Percentiles rank a stretch among this genome's conserved stretches.
Conservation (phyloP, 2,888 invertebrate species). For the Andrena camellia region DNA sequence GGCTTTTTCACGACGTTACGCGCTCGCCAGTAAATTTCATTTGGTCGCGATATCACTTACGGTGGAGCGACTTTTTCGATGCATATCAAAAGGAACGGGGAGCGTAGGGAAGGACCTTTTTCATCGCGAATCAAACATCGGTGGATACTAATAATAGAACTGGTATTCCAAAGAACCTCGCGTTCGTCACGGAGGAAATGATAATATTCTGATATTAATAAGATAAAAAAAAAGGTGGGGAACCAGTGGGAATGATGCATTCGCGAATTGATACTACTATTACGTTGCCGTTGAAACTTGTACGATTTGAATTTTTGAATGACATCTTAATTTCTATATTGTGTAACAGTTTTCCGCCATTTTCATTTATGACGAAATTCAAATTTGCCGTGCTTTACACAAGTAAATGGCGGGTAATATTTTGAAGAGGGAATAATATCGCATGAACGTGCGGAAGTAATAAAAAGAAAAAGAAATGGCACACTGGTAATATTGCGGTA, state of each 20-base stretch:
- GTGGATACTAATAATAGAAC: slow-evolving; percentile 56
- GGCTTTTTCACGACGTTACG: slow-evolving; percentile 32
- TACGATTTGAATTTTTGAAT: no score
- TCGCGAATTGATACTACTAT: not conserved
- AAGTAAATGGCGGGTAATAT: not conserved
- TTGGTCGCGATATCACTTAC: slow-evolving; percentile 41
- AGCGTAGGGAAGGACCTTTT: slow-evolving; percentile 41
- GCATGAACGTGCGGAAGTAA: not conserved
- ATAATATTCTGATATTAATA: slow-evolving; percentile 19
- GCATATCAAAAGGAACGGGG: slow-evolving; percentile 53
- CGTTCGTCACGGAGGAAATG: slow-evolving; percentile 23
- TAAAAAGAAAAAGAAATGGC: not conserved
- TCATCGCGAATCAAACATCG: slow-evolving; percentile 53
- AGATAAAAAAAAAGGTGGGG: not conserved
- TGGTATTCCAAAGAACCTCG: slow-evolving; percentile 45
- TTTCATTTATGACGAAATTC: not conserved
- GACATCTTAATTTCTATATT: not conserved
- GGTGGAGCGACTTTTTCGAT: slow-evolving; percentile 52
- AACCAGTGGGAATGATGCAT: not conserved
- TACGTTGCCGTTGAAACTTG: not conserved
- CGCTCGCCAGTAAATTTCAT: slow-evolving; percentile 38
- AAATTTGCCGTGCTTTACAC: not conserved
- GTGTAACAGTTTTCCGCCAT: not conserved
- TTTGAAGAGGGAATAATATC: not conserved
- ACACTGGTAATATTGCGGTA: not conserved